phyloP scores from a whole-genome alignment of 1,140 invertebrate species.

The Radopholus similis region DNA sequence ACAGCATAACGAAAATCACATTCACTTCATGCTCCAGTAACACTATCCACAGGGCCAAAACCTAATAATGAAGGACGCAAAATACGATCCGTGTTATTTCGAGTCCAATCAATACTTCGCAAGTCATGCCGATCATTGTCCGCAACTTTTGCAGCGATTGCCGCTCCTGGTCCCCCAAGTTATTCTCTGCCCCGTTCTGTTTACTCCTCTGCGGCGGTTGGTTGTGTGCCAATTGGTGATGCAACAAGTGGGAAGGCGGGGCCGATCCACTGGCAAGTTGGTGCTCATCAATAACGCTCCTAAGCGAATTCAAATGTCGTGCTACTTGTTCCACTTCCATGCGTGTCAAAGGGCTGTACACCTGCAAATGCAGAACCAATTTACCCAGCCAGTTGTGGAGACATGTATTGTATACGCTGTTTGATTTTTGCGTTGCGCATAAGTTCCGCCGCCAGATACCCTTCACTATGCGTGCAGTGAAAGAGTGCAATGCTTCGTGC shows the following conservation, averaged over 20 bases:
- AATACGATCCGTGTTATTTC: too few relatives aligned
- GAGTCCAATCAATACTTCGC: too few relatives aligned
- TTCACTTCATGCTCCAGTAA: slow-evolving; percentile 87
- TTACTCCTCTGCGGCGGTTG: too few relatives aligned
- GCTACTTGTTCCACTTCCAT: slow-evolving; percentile 17
- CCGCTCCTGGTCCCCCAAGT: slow-evolving; percentile 63
- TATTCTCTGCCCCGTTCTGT: too few relatives aligned
- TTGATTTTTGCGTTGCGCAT: slow-evolving; percentile 12
- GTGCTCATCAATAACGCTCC: slow-evolving; percentile 17
- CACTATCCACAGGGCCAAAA: slow-evolving; percentile 89
- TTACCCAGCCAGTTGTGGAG: neutral
- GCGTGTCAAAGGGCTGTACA: neutral
- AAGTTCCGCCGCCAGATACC: slow-evolving; percentile 44
- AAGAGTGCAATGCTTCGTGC: slow-evolving; percentile 80
- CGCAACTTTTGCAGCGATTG: slow-evolving; percentile 75
- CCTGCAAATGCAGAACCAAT: slow-evolving; percentile 16
- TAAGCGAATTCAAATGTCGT: neutral
- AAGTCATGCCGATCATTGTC: slow-evolving; percentile 73
- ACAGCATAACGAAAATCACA: slow-evolving; percentile 66
- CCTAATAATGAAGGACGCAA: too few relatives aligned
- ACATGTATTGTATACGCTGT: slow-evolving; percentile 9
- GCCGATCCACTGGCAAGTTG: too few relatives aligned
- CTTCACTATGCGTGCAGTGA: slow-evolving; percentile 48
- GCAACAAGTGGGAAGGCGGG: too few relatives aligned
- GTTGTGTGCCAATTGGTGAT: too few relatives aligned